Conservation (phyloP, 2,113 vertebrate genomes). For the Etheostoma cragini region DNA sequence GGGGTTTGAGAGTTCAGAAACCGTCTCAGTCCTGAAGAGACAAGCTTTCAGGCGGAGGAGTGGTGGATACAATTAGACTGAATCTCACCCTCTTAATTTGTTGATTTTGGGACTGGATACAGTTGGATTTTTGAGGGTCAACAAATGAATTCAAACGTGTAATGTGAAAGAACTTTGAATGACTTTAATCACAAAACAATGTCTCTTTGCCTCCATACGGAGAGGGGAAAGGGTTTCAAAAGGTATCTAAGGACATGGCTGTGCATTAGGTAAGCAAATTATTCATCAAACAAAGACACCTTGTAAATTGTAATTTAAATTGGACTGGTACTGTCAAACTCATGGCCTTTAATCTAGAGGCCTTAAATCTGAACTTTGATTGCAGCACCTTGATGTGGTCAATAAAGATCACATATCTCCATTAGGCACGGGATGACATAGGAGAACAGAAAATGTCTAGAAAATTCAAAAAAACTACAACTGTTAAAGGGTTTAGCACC, state of each 20-base stretch:
- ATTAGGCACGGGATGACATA: neutral
- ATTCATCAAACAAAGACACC: neutral
- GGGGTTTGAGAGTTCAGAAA: slow-evolving; percentile 29
- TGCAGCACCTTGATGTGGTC: slow-evolving; percentile 7
- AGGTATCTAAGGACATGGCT: neutral
- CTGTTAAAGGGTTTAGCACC: neutral
- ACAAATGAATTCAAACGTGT: neutral
- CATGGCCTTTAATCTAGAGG: neutral
- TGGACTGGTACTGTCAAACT: neutral
- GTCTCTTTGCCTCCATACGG: neutral
- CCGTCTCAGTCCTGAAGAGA: slow-evolving; percentile 25
- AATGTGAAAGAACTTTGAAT: neutral
- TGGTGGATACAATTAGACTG: slow-evolving; percentile 45
- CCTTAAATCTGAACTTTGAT: slow-evolving; percentile 5
- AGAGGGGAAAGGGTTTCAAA: neutral
- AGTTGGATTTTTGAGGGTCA: neutral
- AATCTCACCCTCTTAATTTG: slow-evolving; percentile 48
- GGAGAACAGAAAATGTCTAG: neutral
- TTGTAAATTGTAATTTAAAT: neutral
- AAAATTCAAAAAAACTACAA: neutral
- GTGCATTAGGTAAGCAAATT: neutral
- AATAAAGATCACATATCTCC: neutral
- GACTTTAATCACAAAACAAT: slow-evolving; percentile 1
- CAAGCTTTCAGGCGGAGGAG: neutral
- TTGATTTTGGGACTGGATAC: neutral